Evolutionary conservation across 2,113 vertebrate genomes (phyloP).

Genomic region (Hydrochoerus hydrochaeris): DNA sequence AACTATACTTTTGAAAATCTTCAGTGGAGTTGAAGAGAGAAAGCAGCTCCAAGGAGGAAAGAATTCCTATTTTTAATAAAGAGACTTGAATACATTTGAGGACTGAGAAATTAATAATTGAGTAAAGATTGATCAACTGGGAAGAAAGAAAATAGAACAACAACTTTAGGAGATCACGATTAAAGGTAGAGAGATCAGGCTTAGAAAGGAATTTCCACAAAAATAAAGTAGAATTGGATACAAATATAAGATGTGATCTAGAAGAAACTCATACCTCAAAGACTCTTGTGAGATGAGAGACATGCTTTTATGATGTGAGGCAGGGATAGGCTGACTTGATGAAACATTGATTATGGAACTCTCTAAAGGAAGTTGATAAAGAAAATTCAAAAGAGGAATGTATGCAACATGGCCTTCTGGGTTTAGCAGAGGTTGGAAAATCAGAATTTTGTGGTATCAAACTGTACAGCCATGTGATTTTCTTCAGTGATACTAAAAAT

Average conservation of each 20-base stretch:
- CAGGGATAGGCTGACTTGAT: neutral
- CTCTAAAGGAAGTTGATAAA: neutral
- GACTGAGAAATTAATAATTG: neutral
- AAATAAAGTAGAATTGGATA: neutral
- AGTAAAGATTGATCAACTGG: neutral
- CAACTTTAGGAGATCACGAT: neutral
- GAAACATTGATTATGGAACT: neutral
- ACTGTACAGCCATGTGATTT: neutral
- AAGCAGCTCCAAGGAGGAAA: neutral
- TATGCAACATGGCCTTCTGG: neutral
- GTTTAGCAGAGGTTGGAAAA: neutral
- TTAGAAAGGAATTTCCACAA: slow-evolving; percentile 18
- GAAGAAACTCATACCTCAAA: neutral
- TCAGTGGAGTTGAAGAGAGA: neutral
- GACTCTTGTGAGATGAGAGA: neutral
- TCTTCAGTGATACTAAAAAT: neutral
- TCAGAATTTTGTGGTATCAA: neutral
- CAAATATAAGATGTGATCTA: neutral
- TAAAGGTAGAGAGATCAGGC: neutral
- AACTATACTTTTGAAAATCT: slow-evolving; percentile 7
- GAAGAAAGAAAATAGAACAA: slow-evolving; percentile 7
- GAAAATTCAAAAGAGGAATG: neutral
- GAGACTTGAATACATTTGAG: neutral
- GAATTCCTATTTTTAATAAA: slow-evolving; percentile 26
- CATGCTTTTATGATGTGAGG: slow-evolving; percentile 12